Evolutionary conservation across 2,113 vertebrate species (phyloP).

Genomic region (Synchiropus splendidus): DNA sequence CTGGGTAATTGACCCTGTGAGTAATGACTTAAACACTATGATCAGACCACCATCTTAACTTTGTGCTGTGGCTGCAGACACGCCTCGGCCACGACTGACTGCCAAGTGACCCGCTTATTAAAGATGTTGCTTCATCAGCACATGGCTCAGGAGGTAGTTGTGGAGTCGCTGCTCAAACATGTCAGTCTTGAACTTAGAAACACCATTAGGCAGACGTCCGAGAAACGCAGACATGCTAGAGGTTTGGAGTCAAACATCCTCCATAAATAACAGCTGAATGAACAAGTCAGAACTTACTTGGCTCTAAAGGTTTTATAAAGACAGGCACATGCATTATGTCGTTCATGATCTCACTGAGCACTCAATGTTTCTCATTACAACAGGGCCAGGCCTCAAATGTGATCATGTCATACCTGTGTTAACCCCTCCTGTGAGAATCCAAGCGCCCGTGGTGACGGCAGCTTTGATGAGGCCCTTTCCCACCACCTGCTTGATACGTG

Average conservation of each 20-base stretch:
- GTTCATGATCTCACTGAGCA: too few relatives aligned
- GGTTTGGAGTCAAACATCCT: too few relatives aligned
- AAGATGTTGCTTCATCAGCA: constrained; percentile 42
- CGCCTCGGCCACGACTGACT: constrained; percentile 32
- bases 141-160: background rate
- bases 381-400: too few relatives aligned
- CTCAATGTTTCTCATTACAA: too few relatives aligned
- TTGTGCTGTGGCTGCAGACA: constrained; percentile 42
- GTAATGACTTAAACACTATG: constrained; percentile 60
- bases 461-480: constrained; percentile 98
- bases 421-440: constrained; percentile 97
- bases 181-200: too few relatives aligned
- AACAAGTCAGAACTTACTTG: too few relatives aligned
- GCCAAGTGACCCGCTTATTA: constrained; percentile 48
- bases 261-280: background rate
- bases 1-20: constrained; percentile 49
- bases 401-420: constrained; percentile 77
- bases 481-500: constrained; percentile 93
- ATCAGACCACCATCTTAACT: constrained; percentile 48
- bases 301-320: too few relatives aligned
- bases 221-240: too few relatives aligned
- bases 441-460: constrained; percentile 95
- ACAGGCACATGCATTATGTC: too few relatives aligned
- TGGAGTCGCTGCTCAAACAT: constrained; percentile 3
- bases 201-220: too few relatives aligned